Evolutionary conservation across 53 echinoderm and acorn worm species (phyloP).

Genomic region (Astropecten irregularis): DNA sequence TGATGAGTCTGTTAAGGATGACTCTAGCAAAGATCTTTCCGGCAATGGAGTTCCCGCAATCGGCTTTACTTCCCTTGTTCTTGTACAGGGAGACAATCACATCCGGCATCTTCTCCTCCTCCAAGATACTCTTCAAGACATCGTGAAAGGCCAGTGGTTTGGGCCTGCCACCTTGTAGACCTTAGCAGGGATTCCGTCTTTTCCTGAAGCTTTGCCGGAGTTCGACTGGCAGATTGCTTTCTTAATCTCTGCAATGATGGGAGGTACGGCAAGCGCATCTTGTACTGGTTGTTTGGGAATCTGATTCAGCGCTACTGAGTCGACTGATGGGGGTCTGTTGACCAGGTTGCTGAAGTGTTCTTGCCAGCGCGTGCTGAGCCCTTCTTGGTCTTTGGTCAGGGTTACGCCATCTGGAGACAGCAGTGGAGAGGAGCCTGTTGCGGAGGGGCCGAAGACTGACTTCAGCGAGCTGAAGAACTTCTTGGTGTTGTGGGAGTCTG

Average conservation of each 20-base stretch:
- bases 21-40: no score
- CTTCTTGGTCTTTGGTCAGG: no score
- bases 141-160: background rate
- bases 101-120: background rate
- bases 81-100: background rate
- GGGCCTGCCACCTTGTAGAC: background rate
- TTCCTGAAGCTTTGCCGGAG: background rate
- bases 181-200: background rate
- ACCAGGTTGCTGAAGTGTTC: background rate
- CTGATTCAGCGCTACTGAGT: background rate
- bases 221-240: constrained; percentile 3
- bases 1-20: background rate
- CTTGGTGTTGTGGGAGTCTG: no score
- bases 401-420: no score
- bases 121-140: background rate
- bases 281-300: background rate
- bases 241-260: background rate
- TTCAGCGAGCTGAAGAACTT: no score
- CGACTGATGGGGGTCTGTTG: no score
- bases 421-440: background rate
- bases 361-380: background rate
- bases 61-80: background rate
- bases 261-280: background rate
- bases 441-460: no score
- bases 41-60: background rate